Percentiles rank a stretch among this genome's conserved stretches.
These are phyloP conservation scores for Burhinus bistriatus DNA, from an alignment of 2,113 vertebrate genomes.

Conservation along the genomic window DNA sequence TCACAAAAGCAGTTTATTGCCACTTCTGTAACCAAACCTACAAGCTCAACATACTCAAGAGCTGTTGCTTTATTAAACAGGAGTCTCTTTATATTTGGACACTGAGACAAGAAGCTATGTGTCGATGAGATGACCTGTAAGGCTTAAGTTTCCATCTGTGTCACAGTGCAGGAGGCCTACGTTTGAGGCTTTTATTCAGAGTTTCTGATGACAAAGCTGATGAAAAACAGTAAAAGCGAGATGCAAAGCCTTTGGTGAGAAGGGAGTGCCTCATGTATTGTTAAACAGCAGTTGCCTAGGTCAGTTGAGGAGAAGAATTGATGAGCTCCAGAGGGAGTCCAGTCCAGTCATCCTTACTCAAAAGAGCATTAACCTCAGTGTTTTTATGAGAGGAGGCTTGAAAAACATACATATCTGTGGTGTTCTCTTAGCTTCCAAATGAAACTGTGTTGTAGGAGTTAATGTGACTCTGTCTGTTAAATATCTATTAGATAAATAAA, in stretches of 20 bases:
- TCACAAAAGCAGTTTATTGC: slow-evolving; percentile 4
- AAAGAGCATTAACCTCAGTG: not conserved
- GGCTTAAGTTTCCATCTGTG: not conserved
- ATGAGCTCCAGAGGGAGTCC: not conserved
- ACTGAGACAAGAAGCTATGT: not conserved
- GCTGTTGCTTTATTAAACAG: not conserved
- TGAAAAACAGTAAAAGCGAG: slow-evolving; percentile 15
- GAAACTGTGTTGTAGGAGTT: not conserved
- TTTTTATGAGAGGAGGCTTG: not conserved
- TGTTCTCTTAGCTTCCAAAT: not conserved
- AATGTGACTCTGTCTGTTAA: not conserved
- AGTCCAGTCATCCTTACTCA: not conserved
- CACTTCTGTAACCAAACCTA: not conserved
- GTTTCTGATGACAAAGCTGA: slow-evolving; percentile 26
- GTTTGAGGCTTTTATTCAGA: not conserved
- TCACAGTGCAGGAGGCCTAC: not conserved
- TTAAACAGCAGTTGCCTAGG: slow-evolving; percentile 8
- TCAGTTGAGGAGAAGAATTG: slow-evolving; percentile 3
- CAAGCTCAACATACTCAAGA: not conserved
- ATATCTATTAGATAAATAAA: not conserved
- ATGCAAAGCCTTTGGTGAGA: not conserved
- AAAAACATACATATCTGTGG: not conserved
- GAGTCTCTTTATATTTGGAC: not conserved
- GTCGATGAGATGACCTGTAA: not conserved
- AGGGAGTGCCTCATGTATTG: not conserved